Percentiles rank a stretch among this genome's conserved stretches.
Evolutionary conservation across 2,797 vertebrate genomes (phyloP).

Genomic region (Melanotaenia boesemani): DNA sequence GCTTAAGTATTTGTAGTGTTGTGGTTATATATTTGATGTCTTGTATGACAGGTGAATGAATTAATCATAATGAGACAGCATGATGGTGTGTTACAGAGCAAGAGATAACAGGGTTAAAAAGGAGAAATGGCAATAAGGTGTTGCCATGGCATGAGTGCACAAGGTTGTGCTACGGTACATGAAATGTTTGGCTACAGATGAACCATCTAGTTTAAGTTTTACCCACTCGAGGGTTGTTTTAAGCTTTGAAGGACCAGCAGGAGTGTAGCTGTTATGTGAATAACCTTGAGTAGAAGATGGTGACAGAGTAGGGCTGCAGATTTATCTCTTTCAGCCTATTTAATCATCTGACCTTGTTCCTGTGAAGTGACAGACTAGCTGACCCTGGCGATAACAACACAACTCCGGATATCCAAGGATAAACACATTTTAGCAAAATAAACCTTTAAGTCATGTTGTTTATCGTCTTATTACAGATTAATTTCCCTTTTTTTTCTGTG

Average conservation of each 20-base stretch:
- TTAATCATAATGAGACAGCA: neutral
- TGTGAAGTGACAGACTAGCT: constrained; percentile 33
- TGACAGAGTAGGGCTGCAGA: constrained; percentile 3
- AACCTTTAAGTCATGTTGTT: constrained; percentile 13
- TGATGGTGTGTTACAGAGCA: constrained; percentile 2
- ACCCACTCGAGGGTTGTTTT: constrained; percentile 4
- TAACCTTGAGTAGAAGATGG: constrained; percentile 44
- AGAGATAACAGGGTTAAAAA: neutral
- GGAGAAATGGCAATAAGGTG: neutral
- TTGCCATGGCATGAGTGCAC: neutral
- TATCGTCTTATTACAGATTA: neutral
- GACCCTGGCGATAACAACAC: constrained; percentile 37
- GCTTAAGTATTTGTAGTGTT: neutral
- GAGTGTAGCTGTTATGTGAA: constrained; percentile 3
- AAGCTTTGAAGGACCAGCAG: neutral
- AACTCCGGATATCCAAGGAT: constrained; percentile 46
- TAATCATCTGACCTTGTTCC: constrained; percentile 52
- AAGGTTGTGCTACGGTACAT: constrained; percentile 1
- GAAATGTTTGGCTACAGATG: constrained; percentile 21
- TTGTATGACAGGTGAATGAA: neutral
- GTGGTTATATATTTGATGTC: neutral
- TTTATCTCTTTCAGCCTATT: constrained; percentile 42
- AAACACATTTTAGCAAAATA: constrained; percentile 14
- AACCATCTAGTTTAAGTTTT: constrained; percentile 21
- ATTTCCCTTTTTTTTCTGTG: constrained; percentile 2